Percentiles rank a stretch among this genome's conserved stretches.
Evolutionary conservation across 2,888 invertebrate genomes (phyloP).

Genomic region (Scrobipalpa costella): DNA sequence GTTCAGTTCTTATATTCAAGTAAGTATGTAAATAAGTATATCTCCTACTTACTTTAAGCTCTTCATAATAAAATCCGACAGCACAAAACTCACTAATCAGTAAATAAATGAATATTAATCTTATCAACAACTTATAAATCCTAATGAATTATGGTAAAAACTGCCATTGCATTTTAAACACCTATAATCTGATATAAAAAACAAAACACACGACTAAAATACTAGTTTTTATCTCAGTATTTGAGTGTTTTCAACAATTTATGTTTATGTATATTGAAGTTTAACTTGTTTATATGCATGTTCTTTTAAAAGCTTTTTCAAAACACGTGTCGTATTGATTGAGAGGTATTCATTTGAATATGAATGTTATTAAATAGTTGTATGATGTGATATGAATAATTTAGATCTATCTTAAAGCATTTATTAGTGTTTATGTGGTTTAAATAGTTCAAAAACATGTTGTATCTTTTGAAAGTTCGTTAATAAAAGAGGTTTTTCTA

Average conservation of each 20-base stretch:
- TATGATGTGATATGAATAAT: neutral
- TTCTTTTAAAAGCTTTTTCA: constrained; percentile 48
- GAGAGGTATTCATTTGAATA: constrained; percentile 43
- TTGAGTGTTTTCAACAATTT: constrained; percentile 32
- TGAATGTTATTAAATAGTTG: constrained; percentile 6
- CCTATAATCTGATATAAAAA: constrained; percentile 34
- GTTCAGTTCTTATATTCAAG: no score
- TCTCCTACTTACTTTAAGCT: neutral
- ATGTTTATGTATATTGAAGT: constrained; percentile 26
- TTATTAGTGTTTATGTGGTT: neutral
- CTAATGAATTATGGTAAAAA: constrained; percentile 35
- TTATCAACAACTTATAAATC: constrained; percentile 23
- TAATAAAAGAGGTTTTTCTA: no score
- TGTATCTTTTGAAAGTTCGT: no score
- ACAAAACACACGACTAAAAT: constrained; percentile 28
- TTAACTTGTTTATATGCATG: constrained; percentile 36
- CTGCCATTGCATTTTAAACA: constrained; percentile 37
- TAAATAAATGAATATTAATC: constrained; percentile 17
- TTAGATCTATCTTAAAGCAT: neutral
- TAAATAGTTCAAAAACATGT: no score
- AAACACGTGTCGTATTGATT: constrained; percentile 49
- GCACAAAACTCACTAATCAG: constrained; percentile 7
- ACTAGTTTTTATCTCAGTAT: constrained; percentile 26
- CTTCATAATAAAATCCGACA: neutral
- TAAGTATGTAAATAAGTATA: neutral